These are phyloP conservation scores for Tromatobia lineatoria DNA, from an alignment of 2,888 invertebrate genomes.

Conservation along the genomic window DNA sequence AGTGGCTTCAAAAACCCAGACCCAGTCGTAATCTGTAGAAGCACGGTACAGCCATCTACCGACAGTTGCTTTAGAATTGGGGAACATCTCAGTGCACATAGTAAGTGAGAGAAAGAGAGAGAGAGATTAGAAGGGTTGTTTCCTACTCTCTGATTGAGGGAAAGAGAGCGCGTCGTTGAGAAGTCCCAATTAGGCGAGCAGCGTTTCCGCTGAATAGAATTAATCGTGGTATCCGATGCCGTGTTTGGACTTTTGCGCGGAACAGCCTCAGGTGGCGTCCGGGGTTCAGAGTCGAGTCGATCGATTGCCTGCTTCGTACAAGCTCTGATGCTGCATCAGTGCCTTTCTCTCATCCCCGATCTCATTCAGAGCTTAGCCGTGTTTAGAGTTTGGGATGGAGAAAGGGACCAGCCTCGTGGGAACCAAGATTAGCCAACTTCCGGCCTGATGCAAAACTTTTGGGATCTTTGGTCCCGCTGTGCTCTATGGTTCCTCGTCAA, in stretches of 20 bases:
- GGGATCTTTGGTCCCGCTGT: conserved; percentile 55
- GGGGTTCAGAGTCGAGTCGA: conserved; percentile 72
- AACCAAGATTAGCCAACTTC: conserved; percentile 68
- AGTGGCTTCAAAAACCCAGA: no score
- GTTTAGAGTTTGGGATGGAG: conserved; percentile 64
- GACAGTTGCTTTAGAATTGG: conserved; percentile 36
- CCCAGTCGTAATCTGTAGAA: no score
- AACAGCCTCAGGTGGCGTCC: conserved; percentile 5
- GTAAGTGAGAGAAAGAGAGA: not conserved
- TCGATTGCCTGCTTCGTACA: conserved; percentile 66
- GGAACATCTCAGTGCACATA: conserved; percentile 24
- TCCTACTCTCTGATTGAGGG: conserved; percentile 41
- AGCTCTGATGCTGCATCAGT: conserved; percentile 32
- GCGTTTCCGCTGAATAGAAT: conserved; percentile 68
- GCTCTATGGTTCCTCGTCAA: not conserved
- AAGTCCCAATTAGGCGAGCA: conserved; percentile 66
- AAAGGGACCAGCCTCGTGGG: conserved; percentile 34
- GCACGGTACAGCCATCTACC: no score
- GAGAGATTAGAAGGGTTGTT: conserved; percentile 36
- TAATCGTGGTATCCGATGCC: conserved; percentile 68
- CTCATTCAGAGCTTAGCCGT: conserved; percentile 65
- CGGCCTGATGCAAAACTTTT: conserved; percentile 62
- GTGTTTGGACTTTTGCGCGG: conserved; percentile 64
- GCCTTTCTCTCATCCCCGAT: conserved; percentile 45
- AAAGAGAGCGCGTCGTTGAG: conserved; percentile 59